Conservation (phyloP, 2,797 vertebrate genomes). For the Chelidonichthys spinosus region DNA sequence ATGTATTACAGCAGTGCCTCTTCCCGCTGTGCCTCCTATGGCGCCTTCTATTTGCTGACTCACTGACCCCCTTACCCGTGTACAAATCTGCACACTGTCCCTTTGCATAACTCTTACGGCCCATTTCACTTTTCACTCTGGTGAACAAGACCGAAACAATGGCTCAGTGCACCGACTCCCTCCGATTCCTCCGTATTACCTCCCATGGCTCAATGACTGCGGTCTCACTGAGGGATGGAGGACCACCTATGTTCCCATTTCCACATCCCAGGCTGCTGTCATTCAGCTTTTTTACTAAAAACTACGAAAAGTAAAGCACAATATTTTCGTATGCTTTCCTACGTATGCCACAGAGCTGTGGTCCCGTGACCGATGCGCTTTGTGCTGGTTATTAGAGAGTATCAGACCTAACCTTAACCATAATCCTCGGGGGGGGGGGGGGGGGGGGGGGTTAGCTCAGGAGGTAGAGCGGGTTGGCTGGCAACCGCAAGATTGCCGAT, state of each 20-base stretch:
- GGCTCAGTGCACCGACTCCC: conserved; percentile 5
- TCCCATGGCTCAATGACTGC: conserved; percentile 44
- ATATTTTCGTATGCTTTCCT: too few relatives aligned
- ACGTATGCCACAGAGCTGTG: too few relatives aligned
- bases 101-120: conserved; percentile 50
- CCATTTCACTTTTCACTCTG: conserved; percentile 46
- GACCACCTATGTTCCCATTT: conserved; percentile 11
- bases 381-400: too few relatives aligned
- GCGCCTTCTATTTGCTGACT: conserved; percentile 42
- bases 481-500: too few relatives aligned
- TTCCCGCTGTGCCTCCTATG: conserved; percentile 4
- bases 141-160: conserved; percentile 44
- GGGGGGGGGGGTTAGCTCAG: too few relatives aligned
- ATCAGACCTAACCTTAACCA: too few relatives aligned
- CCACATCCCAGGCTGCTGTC: not conserved
- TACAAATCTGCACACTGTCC: conserved; percentile 51
- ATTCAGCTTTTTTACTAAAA: too few relatives aligned
- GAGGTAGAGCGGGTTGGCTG: too few relatives aligned
- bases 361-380: too few relatives aligned
- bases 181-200: conserved; percentile 15
- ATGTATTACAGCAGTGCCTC: conserved; percentile 1
- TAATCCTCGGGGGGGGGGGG: too few relatives aligned
- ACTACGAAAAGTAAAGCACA: too few relatives aligned
- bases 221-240: conserved; percentile 47
- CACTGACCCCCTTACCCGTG: conserved; percentile 37